These are phyloP conservation scores for Semaprochilodus insignis DNA, from an alignment of 2,797 vertebrate genomes.

Conservation along the genomic window DNA sequence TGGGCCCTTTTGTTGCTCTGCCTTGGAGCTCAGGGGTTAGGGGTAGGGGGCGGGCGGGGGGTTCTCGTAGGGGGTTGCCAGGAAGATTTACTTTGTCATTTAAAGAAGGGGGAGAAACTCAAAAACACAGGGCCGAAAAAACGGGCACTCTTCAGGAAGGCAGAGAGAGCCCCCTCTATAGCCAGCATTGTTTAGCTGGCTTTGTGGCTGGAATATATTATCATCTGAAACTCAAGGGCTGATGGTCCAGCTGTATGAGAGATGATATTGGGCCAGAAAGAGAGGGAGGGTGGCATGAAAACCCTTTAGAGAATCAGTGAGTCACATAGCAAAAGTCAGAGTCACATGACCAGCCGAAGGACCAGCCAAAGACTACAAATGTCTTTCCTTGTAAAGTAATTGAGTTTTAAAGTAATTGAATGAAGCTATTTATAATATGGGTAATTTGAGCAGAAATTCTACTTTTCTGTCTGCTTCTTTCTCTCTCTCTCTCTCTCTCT, in stretches of 20 bases:
- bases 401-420: constrained; percentile 39
- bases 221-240: constrained; percentile 48
- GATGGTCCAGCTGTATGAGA: constrained; percentile 47
- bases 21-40: constrained; percentile 58
- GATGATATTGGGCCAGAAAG: constrained; percentile 41
- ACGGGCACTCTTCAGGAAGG: constrained; percentile 49
- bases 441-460: constrained; percentile 12
- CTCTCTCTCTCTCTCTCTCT: not conserved
- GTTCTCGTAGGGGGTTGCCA: constrained; percentile 50
- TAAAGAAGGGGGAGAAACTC: constrained; percentile 60
- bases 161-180: constrained; percentile 56
- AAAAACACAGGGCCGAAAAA: constrained; percentile 52
- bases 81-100: constrained; percentile 68
- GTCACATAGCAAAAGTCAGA: constrained; percentile 28
- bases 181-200: constrained; percentile 58
- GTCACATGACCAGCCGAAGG: constrained; percentile 44
- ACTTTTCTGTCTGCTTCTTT: not conserved
- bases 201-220: constrained; percentile 67
- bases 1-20: constrained; percentile 66
- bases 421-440: constrained; percentile 21
- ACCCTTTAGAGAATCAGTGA: constrained; percentile 41
- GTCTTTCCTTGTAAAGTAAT: constrained; percentile 25
- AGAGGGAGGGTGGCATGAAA: not conserved
- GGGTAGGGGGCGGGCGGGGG: constrained; percentile 47
- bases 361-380: constrained; percentile 18